Conservation (phyloP, 2,797 vertebrate genomes). For the Chelidonichthys spinosus region DNA sequence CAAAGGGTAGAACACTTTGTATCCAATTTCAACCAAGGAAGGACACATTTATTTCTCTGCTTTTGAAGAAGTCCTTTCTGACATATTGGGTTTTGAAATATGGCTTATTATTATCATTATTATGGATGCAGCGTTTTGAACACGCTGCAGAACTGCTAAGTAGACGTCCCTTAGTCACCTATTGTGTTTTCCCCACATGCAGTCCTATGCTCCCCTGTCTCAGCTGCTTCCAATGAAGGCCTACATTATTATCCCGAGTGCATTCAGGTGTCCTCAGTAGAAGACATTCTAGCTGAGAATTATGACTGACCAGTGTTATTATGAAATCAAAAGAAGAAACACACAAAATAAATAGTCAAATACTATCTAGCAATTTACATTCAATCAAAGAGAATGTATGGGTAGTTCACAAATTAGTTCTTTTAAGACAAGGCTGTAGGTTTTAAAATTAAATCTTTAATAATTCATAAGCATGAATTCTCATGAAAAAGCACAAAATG, state of each 20-base stretch:
- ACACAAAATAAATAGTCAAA: neutral
- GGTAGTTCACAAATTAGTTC: neutral
- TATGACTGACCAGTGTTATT: conserved; percentile 4
- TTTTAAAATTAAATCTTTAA: neutral
- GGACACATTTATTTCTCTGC: neutral
- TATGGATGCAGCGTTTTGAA: conserved; percentile 31
- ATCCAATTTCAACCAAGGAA: neutral
- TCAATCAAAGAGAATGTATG: no score
- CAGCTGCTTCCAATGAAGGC: conserved; percentile 60
- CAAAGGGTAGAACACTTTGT: conserved; percentile 29
- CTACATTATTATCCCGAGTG: conserved; percentile 57
- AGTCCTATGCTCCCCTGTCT: conserved; percentile 47
- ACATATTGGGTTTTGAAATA: conserved; percentile 25
- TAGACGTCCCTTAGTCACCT: conserved; percentile 28
- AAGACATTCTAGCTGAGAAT: conserved; percentile 7
- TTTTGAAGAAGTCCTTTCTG: conserved; percentile 1
- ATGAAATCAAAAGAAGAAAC: conserved; percentile 2
- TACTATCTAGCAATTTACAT: neutral
- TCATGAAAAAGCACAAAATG: neutral
- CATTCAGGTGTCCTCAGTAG: conserved; percentile 22
- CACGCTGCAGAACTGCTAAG: conserved; percentile 30
- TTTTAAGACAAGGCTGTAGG: neutral
- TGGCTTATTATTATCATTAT: neutral
- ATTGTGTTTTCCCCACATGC: conserved; percentile 42
- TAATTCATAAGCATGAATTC: neutral